Base-by-base conservation (phyloP, 2,797 vertebrate genomes). In the Phoebastria nigripes region DNA sequence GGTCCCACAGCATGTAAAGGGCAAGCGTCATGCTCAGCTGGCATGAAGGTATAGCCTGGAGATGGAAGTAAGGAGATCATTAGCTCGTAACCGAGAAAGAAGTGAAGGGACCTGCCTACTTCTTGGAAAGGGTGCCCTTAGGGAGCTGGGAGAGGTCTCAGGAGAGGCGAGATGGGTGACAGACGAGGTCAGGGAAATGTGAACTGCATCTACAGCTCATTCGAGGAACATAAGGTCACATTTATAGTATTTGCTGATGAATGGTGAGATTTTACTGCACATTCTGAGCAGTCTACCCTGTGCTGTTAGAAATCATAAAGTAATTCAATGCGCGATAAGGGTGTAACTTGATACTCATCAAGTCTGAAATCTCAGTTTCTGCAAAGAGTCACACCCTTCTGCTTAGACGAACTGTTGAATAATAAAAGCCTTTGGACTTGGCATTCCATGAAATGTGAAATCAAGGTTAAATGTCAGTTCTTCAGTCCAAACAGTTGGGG, bases 361-460 rank as follows among this genome's bases (percentile, higher is more conserved):
- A 55, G 55, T 88, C 82, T 92, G 71, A 93, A 91, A 95, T 87
- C 95, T 91, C 73, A 3, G 71, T 85, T 87, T 92, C 89, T 95
- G 87, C 56, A 42, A 47, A 59, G 71, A 49, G 94, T 67, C 93
- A 83, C 69, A 12, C 87, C 94, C 89, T 90, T 80, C 74, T 95
- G 61, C 78, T 77, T 71, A 54, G 35, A 76, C 1, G 4, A 89
- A 58, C 74, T 85, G 78, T 73, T 80, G 81, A 81, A 97, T 89
- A 91, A 92, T 83, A 81, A 91, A 93, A 93, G 69, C 39, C 59
- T 95, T 94, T 91, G 89, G 78, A 95, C 87, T 90, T 92, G 84
- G 69, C 92, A 89, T 94, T 82, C 84, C 76, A 47, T 0, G 2
- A 89, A 89, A 92, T 41, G 58, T 65, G 79, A 94, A 96, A 94